Conservation (phyloP, 2,888 invertebrate species). For the Phyto melanocephala region DNA sequence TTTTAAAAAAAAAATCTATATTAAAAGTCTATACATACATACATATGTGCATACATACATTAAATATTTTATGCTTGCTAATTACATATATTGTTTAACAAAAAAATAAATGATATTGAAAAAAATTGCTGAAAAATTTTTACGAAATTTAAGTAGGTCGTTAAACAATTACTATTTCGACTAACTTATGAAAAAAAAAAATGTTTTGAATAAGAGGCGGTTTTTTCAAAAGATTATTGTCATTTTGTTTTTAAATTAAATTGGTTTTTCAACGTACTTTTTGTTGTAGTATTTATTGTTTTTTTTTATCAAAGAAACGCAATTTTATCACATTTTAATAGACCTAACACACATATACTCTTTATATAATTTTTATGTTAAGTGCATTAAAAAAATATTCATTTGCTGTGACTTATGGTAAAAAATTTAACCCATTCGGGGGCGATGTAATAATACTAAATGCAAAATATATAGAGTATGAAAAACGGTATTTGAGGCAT, state of each 20-base stretch:
- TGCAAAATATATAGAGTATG: too few relatives aligned
- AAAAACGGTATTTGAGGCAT: too few relatives aligned
- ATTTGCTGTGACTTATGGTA: neutral
- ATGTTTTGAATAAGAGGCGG: constrained; percentile 31
- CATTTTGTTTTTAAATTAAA: constrained; percentile 16
- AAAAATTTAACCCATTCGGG: neutral
- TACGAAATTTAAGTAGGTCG: constrained; percentile 48
- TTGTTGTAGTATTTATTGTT: neutral
- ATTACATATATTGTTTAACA: constrained; percentile 37
- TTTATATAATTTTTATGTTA: constrained; percentile 31
- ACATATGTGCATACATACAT: neutral
- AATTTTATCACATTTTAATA: constrained; percentile 34
- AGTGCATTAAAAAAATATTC: constrained; percentile 12
- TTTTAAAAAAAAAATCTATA: neutral
- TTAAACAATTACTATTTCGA: constrained; percentile 34
- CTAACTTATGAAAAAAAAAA: too few relatives aligned
- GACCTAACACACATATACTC: neutral
- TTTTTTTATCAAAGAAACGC: constrained; percentile 1
- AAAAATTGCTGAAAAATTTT: too few relatives aligned
- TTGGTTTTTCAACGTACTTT: constrained; percentile 40
- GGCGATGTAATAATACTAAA: too few relatives aligned
- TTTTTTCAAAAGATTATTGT: constrained; percentile 14
- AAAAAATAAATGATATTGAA: constrained; percentile 16
- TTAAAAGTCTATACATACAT: neutral
- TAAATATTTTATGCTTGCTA: constrained; percentile 15